Evolutionary conservation across 2,888 invertebrate species (phyloP).

Genomic region (Sinotaia quadrata): DNA sequence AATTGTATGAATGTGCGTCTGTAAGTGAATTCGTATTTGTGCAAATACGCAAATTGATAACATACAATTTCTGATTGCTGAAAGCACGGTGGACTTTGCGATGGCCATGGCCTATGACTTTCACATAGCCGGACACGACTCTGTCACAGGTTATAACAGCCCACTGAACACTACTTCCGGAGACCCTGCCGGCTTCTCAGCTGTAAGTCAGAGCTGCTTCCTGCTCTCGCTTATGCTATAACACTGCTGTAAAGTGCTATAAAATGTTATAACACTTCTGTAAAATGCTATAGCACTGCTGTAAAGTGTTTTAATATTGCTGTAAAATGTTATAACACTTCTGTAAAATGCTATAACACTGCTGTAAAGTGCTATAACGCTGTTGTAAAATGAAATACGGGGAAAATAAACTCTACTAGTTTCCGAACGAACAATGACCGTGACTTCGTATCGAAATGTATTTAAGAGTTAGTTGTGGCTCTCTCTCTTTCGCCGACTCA

Average conservation of each 20-base stretch:
- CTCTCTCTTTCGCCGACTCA: too few relatives aligned
- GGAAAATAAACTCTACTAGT: too few relatives aligned
- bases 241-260: not conserved
- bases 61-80: too few relatives aligned
- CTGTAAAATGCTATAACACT: too few relatives aligned
- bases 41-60: not conserved
- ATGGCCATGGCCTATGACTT: constrained; percentile 46
- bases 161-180: constrained; percentile 31
- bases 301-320: too few relatives aligned
- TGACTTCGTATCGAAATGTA: too few relatives aligned
- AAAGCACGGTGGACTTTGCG: constrained; percentile 38
- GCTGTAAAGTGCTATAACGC: too few relatives aligned
- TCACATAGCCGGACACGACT: constrained; percentile 34
- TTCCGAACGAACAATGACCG: too few relatives aligned
- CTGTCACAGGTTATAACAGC: constrained; percentile 43
- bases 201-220: constrained; percentile 24
- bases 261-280: not conserved
- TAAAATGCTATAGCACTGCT: too few relatives aligned
- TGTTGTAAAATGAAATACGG: too few relatives aligned
- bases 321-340: too few relatives aligned
- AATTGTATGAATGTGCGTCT: not conserved
- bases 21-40: not conserved
- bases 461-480: too few relatives aligned
- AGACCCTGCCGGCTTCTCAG: constrained; percentile 24
- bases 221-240: not conserved